phyloP scores from a whole-genome alignment of 2,888 invertebrate genomes.

The Choristoneura rosaceana region DNA sequence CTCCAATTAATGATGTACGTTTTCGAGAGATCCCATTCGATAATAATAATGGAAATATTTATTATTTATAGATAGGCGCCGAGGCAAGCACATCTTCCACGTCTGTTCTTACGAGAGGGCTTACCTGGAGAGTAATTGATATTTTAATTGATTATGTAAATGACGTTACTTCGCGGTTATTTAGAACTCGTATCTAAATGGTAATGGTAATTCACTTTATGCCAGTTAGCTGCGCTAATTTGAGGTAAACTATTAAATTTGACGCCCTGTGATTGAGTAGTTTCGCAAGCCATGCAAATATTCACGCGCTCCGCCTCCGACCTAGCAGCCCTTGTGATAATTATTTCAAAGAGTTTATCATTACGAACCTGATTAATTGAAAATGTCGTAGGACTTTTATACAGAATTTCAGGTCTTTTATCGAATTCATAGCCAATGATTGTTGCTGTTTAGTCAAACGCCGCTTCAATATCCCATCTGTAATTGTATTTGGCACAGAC shows the following conservation, averaged over 20 bases:
- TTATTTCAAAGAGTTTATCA: slow-evolving; percentile 8
- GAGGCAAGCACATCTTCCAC: slow-evolving; percentile 60
- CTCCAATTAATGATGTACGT: slow-evolving; percentile 12
- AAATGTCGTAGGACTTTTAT: background rate
- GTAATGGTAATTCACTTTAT: slow-evolving; percentile 40
- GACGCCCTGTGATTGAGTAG: slow-evolving; percentile 30
- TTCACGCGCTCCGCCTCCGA: slow-evolving; percentile 12
- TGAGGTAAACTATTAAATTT: slow-evolving; percentile 36
- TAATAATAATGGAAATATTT: slow-evolving; percentile 25
- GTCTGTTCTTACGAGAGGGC: slow-evolving; percentile 42
- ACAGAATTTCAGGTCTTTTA: background rate
- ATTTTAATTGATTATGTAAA: slow-evolving; percentile 68
- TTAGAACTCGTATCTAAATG: slow-evolving; percentile 36
- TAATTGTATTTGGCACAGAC: slow-evolving; percentile 61
- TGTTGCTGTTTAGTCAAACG: background rate
- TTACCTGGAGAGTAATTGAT: slow-evolving; percentile 58
- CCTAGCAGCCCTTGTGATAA: slow-evolving; percentile 4
- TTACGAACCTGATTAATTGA: background rate
- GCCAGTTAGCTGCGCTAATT: slow-evolving; percentile 33
- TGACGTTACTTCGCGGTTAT: slow-evolving; percentile 42
- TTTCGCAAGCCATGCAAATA: slow-evolving; percentile 32
- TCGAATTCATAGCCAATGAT: background rate
- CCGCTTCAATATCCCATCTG: slow-evolving; percentile 50
- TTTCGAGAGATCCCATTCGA: slow-evolving; percentile 18
- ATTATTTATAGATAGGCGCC: slow-evolving; percentile 18